These are phyloP conservation scores for Pseudois nayaur DNA, from an alignment of 2,113 vertebrate species.

Conservation along the genomic window DNA sequence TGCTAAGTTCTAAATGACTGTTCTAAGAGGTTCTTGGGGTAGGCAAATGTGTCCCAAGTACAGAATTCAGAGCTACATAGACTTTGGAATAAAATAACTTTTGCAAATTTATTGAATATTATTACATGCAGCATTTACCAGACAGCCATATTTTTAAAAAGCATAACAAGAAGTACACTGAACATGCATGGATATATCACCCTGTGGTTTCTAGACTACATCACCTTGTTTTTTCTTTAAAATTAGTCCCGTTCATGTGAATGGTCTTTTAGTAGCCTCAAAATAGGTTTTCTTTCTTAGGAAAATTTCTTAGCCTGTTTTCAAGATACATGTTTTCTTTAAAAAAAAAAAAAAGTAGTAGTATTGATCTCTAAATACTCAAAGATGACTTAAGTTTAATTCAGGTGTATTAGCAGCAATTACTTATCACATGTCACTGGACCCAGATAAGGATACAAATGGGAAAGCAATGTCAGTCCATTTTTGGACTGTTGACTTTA, in stretches of 20 bases:
- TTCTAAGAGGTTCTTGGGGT: not conserved
- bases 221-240: not conserved
- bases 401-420: slow-evolving; percentile 43
- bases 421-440: not conserved
- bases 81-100: not conserved
- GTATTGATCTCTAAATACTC: slow-evolving; percentile 37
- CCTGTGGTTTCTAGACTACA: not conserved
- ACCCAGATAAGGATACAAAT: not conserved
- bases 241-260: not conserved
- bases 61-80: not conserved
- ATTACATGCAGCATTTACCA: not conserved
- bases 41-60: not conserved
- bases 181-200: not conserved
- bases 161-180: not conserved
- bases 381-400: slow-evolving; percentile 32
- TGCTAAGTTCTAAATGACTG: slow-evolving; percentile 9
- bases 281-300: not conserved
- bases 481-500: not conserved
- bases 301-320: slow-evolving; percentile 14
- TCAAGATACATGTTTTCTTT: not conserved
- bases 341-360: not conserved
- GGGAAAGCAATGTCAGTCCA: not conserved
- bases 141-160: not conserved
- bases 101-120: not conserved
- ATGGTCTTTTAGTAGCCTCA: not conserved